phyloP scores from a whole-genome alignment of 2,888 invertebrate genomes.

The Cabera pusaria region DNA sequence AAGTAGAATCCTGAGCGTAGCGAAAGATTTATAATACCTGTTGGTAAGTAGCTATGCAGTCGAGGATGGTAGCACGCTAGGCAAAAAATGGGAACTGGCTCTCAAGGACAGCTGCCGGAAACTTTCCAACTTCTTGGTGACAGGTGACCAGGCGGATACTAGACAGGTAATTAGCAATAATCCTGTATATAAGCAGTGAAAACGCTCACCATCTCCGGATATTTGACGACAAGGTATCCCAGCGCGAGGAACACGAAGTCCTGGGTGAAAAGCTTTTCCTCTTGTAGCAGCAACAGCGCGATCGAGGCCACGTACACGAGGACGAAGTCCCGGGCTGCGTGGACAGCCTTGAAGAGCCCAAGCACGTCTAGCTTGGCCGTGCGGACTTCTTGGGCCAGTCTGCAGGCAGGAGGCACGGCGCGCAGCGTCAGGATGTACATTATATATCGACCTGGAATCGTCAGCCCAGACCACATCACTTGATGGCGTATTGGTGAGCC shows the following conservation, averaged over 20 bases:
- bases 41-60: no score
- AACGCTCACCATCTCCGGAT: slow-evolving; percentile 51
- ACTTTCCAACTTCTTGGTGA: no score
- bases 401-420: slow-evolving; percentile 26
- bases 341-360: slow-evolving; percentile 17
- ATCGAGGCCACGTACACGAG: slow-evolving; percentile 31
- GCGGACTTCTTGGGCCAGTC: slow-evolving; percentile 3
- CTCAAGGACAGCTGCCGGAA: no score
- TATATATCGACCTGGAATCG: slow-evolving; percentile 52
- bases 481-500: no score
- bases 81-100: no score
- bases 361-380: background rate
- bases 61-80: no score
- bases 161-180: no score
- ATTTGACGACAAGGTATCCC: slow-evolving; percentile 45
- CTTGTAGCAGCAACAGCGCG: slow-evolving; percentile 33
- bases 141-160: no score
- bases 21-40: no score
- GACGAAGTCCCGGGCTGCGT: slow-evolving; percentile 33
- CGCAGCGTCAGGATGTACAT: slow-evolving; percentile 47
- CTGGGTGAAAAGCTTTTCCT: slow-evolving; percentile 36
- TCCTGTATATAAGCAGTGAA: slow-evolving; percentile 3
- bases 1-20: no score
- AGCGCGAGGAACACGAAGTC: slow-evolving; percentile 48
- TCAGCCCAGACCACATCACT: no score